Percentiles rank a stretch among this genome's conserved stretches.
phyloP scores from a whole-genome alignment of 1,140 invertebrate genomes.

The Onthophagus taurus region DNA sequence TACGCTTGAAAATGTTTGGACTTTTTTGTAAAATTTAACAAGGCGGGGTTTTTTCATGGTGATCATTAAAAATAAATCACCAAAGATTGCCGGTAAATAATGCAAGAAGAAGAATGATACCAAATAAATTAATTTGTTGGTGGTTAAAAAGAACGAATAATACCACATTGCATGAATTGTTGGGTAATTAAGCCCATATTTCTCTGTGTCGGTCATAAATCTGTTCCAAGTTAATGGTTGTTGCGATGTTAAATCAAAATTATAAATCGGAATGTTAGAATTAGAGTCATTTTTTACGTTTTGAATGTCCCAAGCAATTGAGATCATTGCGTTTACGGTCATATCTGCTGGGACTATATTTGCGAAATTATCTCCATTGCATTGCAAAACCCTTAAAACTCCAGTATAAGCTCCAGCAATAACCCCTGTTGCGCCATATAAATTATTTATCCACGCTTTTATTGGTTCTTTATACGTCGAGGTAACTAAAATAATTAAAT shows the following conservation, averaged over 20 bases:
- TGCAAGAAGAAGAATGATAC: constrained; percentile 44
- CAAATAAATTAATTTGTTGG: constrained; percentile 34
- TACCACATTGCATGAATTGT: constrained; percentile 29
- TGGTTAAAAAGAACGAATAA: constrained; percentile 44
- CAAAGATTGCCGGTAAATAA: constrained; percentile 49
- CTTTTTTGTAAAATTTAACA: constrained; percentile 42
- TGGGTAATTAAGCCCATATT: constrained; percentile 19
- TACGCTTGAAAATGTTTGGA: constrained; percentile 60
- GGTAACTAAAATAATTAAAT: constrained; percentile 48
- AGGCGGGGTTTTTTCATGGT: background rate
- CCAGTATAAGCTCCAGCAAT: constrained; percentile 48
- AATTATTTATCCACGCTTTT: constrained; percentile 80
- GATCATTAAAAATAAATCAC: constrained; percentile 39
- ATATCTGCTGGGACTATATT: constrained; percentile 85
- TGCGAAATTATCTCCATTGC: constrained; percentile 50
- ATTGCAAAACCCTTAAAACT: constrained; percentile 59
- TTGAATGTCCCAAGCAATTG: constrained; percentile 54
- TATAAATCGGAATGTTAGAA: constrained; percentile 7
- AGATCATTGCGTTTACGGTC: constrained; percentile 73
- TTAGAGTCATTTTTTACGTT: background rate
- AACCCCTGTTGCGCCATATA: constrained; percentile 77
- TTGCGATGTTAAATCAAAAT: constrained; percentile 58
- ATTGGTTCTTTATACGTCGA: constrained; percentile 70
- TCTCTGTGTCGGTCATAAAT: constrained; percentile 20
- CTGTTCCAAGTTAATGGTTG: constrained; percentile 44